Evolutionary conservation across 2,888 invertebrate genomes (phyloP), one percentile per base, ranked within the genome.

Genomic region (Drosophila niveifrons): DNA sequence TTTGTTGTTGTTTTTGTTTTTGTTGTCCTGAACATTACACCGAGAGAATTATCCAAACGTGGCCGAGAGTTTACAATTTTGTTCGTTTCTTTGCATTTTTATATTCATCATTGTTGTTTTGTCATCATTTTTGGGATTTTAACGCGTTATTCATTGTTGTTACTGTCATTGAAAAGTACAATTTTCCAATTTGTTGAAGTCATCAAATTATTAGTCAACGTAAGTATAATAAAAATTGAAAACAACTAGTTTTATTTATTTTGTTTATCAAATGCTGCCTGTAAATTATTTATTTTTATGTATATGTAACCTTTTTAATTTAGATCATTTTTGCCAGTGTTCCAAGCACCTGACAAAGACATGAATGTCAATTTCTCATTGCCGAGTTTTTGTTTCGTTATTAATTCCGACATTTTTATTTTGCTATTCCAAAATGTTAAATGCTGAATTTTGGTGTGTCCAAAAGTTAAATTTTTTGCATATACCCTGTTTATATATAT

Each of bases 1-100:
- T 53, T 53, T 76, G 80, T 70, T 67, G 67, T 68, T 78, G 76
- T 74, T 72, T 77, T 72, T 77, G 78, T 83, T 75, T 85, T 80
- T 86, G 79, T 90, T 90, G 91, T 90, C 90, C 90, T 91, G 88
- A 91, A 91, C 82, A 81, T 87, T 91, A 91, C 91, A 91, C 91
- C 91, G 90, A 91, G 91, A 88, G 77, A 90, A 91, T 91, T 91
- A 91, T 91, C 91, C 92, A 91, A 91, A 91, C 90, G 86, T 90
- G 91, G 91, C 91, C 91, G 91, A 91, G 91, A 91, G 88, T 73
- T 82, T 78, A 68, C 67, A 82, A 88, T 83, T 77, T 86, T 85
- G 76, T 72, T 79, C 61, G 75, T 75, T 85, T 88, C 70, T 70
- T 64, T 57, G 55, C 52, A 62, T 76, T 66, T 79, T 73, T 76